Conservation (phyloP, 2,888 invertebrate genomes). For the Charanyca ferruginea region DNA sequence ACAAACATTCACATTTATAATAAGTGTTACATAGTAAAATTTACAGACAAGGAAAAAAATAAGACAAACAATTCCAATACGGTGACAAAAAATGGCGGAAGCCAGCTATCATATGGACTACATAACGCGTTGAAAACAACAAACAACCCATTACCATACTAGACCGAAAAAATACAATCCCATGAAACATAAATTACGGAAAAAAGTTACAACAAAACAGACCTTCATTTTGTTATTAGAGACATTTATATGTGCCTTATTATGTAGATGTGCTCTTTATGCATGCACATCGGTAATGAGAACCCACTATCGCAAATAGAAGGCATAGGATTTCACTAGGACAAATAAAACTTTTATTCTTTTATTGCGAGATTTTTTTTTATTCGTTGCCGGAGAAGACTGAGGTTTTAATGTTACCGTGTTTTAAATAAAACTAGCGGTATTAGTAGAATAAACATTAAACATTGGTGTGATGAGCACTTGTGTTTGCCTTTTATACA, state of each 20-base stretch:
- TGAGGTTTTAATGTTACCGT: constrained; percentile 4
- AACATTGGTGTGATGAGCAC: no score
- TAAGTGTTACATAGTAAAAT: no score
- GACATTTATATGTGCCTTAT: constrained; percentile 40
- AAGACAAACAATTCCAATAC: not conserved
- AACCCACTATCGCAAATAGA: constrained; percentile 48
- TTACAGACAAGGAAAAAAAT: no score
- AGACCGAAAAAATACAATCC: constrained; percentile 8
- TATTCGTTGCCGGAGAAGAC: constrained; percentile 11
- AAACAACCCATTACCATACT: constrained; percentile 3
- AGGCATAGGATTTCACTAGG: constrained; percentile 43
- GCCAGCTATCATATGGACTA: not conserved
- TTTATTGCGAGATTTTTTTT: constrained; percentile 23
- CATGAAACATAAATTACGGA: constrained; percentile 1
- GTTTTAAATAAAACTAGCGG: constrained; percentile 21
- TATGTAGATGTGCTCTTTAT: constrained; percentile 57
- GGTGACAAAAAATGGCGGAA: not conserved
- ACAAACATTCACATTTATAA: no score
- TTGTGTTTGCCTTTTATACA: no score
- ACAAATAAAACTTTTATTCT: constrained; percentile 48
- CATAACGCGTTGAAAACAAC: constrained; percentile 7
- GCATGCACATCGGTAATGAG: constrained; percentile 66
- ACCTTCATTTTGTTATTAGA: constrained; percentile 46
- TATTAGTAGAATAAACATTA: not conserved
- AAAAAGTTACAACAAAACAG: constrained; percentile 22